These are phyloP conservation scores for Contarinia nasturtii DNA, from an alignment of 1,140 invertebrate genomes.

Conservation along the genomic window DNA sequence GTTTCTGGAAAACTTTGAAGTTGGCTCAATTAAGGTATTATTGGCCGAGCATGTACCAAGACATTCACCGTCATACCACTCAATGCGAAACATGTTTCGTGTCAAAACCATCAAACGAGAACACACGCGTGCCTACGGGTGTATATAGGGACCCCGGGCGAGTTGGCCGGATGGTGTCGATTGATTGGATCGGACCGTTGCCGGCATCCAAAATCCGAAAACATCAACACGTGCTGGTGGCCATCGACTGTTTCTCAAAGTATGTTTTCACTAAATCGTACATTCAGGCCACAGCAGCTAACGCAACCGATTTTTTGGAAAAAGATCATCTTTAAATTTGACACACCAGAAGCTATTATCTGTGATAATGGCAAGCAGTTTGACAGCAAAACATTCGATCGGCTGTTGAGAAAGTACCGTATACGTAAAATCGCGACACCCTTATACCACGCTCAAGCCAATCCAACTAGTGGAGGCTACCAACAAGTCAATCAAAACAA, in stretches of 20 bases:
- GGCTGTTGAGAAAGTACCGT: constrained; percentile 4
- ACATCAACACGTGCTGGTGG: constrained; percentile 1
- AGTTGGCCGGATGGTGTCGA: constrained; percentile 4
- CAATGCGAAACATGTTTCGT: too few relatives aligned
- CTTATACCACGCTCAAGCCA: constrained; percentile 6
- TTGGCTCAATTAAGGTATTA: too few relatives aligned
- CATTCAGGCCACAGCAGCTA: constrained; percentile 2
- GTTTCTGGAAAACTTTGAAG: too few relatives aligned
- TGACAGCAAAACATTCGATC: constrained; percentile 7
- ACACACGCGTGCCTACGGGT: too few relatives aligned
- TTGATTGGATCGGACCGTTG: constrained; percentile 3
- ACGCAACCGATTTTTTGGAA: constrained; percentile 3
- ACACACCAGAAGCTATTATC: constrained; percentile 8
- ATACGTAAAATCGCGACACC: constrained; percentile 6
- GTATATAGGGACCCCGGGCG: not conserved
- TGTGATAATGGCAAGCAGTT: constrained; percentile 12
- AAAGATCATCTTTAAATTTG: constrained; percentile 7
- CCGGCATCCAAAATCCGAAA: not conserved
- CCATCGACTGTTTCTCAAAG: constrained; percentile 6
- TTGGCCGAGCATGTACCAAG: too few relatives aligned
- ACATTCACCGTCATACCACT: too few relatives aligned
- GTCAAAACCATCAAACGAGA: not conserved
- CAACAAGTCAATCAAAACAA: constrained; percentile 6
- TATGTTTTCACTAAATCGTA: constrained; percentile 3
- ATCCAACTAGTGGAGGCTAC: constrained; percentile 7